These are phyloP conservation scores for Nomada fucata DNA, from an alignment of 2,888 invertebrate species.

Conservation along the genomic window DNA sequence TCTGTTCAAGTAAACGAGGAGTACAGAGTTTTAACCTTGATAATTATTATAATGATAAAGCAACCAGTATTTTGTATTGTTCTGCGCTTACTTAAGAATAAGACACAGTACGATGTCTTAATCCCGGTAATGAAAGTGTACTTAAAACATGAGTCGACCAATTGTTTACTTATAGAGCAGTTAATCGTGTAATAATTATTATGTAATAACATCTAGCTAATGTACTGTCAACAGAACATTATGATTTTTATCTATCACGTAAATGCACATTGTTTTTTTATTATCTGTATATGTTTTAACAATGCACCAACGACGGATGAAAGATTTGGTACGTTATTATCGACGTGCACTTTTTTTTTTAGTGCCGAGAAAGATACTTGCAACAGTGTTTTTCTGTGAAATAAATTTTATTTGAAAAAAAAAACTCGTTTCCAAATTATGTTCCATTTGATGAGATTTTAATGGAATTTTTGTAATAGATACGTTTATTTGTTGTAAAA, in stretches of 20 bases:
- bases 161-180: constrained; percentile 75
- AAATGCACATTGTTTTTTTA: constrained; percentile 59
- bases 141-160: constrained; percentile 80
- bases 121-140: constrained; percentile 82
- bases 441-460: constrained; percentile 4
- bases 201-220: constrained; percentile 64
- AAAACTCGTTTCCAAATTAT: constrained; percentile 35
- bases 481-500: constrained; percentile 50
- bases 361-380: constrained; percentile 35
- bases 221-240: constrained; percentile 56
- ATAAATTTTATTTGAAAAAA: constrained; percentile 25
- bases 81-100: constrained; percentile 81
- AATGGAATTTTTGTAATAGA: constrained; percentile 4
- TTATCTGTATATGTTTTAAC: constrained; percentile 64
- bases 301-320: constrained; percentile 49
- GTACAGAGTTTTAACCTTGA: constrained; percentile 62
- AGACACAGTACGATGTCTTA: constrained; percentile 76
- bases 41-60: constrained; percentile 75
- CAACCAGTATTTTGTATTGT: constrained; percentile 82
- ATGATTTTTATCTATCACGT: constrained; percentile 63
- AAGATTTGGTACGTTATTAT: constrained; percentile 20
- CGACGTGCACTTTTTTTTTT: constrained; percentile 45
- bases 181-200: constrained; percentile 71
- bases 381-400: constrained; percentile 26
- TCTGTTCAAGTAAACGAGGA: constrained; percentile 42